A percentile compares a stretch with the other conserved stretches of the same genome.
Conservation (phyloP, 2,797 vertebrate species). For the Pseudotriccus pelzelni region DNA sequence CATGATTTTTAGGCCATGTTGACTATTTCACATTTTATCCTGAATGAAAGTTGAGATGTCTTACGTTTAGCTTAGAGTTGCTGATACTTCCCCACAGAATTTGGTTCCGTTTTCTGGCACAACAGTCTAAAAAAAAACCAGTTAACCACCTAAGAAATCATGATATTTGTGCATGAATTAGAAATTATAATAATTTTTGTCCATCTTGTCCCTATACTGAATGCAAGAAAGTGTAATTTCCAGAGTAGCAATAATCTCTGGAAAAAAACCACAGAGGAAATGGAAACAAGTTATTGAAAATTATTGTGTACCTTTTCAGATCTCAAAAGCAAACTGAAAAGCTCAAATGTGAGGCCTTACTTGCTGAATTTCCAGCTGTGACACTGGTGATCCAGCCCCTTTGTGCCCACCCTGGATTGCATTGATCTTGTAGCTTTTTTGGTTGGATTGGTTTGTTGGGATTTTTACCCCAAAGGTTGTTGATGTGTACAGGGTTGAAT, state of each 20-base stretch:
- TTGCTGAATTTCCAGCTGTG: background rate
- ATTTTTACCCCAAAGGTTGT: background rate
- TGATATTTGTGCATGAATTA: background rate
- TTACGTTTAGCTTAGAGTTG: background rate
- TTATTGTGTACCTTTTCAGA: background rate
- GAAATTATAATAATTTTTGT: background rate
- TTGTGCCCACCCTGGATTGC: background rate
- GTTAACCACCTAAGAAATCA: background rate
- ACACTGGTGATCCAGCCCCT: background rate
- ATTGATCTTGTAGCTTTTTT: background rate
- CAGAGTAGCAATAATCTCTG: background rate
- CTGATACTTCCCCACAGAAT: background rate
- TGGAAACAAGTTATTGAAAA: background rate
- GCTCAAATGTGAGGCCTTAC: background rate
- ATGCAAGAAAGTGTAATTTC: background rate
- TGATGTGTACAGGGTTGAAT: background rate
- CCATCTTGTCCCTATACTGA: background rate
- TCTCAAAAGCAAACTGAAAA: background rate
- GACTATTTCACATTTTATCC: background rate
- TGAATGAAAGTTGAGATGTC: background rate
- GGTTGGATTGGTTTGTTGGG: background rate
- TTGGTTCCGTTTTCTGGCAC: background rate
- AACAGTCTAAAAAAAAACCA: background rate
- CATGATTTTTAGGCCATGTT: conserved; percentile 13
- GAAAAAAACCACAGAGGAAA: background rate